These are phyloP conservation scores for Mormyrus hasselquistii DNA, from an alignment of 2,797 vertebrate genomes.

Conservation along the genomic window DNA sequence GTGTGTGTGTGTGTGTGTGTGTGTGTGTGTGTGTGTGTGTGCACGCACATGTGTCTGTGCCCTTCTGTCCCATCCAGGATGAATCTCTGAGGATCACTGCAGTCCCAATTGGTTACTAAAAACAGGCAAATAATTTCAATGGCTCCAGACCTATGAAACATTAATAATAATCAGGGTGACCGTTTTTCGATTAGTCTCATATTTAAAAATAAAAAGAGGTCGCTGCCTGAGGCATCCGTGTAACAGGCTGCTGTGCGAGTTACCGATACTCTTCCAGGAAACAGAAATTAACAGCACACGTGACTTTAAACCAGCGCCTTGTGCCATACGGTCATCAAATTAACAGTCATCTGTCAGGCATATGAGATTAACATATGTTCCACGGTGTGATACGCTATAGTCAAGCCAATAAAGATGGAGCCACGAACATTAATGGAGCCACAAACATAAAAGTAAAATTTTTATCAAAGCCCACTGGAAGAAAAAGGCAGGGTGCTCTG, in stretches of 20 bases:
- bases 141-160: not conserved
- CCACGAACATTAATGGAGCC: not conserved
- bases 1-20: not conserved
- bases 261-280: not conserved
- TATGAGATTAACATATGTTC: not conserved
- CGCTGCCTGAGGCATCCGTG: not conserved
- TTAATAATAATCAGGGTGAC: constrained; percentile 5
- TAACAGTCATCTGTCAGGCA: not conserved
- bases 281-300: not conserved
- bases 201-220: constrained; percentile 1
- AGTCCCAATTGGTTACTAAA: not conserved
- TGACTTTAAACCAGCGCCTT: not conserved
- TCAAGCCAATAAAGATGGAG: not conserved
- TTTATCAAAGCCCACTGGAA: not conserved
- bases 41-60: not conserved
- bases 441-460: not conserved
- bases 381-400: not conserved
- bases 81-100: not conserved
- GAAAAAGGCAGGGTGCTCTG: not conserved
- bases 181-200: not conserved
- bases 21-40: not conserved
- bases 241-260: not conserved
- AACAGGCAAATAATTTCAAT: not conserved
- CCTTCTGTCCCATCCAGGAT: not conserved
- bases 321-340: not conserved